phyloP scores from a whole-genome alignment of 2,888 invertebrate species.

The Nipponacmea schrenckii region DNA sequence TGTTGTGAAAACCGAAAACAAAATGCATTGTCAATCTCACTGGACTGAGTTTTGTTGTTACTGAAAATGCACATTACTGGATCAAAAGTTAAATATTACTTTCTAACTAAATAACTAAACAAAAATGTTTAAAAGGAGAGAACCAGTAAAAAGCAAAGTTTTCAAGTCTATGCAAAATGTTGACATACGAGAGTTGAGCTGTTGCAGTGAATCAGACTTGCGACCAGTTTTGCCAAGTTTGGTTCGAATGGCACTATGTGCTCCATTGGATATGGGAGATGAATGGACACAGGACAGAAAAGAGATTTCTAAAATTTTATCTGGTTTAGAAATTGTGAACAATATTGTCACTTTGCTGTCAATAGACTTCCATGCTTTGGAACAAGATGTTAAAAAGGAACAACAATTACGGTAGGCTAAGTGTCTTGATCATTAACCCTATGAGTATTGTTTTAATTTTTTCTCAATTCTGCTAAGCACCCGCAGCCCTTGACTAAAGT shows the following conservation, averaged over 20 bases:
- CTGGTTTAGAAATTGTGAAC: constrained; percentile 92
- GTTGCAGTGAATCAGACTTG: constrained; percentile 82
- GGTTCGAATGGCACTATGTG: constrained; percentile 88
- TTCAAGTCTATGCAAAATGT: constrained; percentile 63
- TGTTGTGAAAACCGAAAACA: no score
- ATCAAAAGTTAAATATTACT: no score
- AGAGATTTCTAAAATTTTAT: constrained; percentile 86
- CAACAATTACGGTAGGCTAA: constrained; percentile 80
- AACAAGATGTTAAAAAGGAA: constrained; percentile 91
- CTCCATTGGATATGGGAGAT: constrained; percentile 86
- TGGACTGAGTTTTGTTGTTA: no score
- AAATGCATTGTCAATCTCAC: no score
- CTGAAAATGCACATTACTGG: no score
- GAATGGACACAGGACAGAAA: constrained; percentile 86
- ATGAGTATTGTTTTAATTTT: no score
- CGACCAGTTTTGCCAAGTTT: constrained; percentile 91
- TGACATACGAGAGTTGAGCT: constrained; percentile 79
- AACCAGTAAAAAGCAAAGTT: constrained; percentile 50
- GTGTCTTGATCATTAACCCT: no score
- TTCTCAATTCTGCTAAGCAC: no score
- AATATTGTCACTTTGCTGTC: constrained; percentile 92
- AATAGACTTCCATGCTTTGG: constrained; percentile 92
- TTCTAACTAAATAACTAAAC: neutral
- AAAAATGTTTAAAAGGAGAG: constrained; percentile 14
- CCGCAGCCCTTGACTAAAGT: no score